These are phyloP conservation scores for Pluvialis apricaria DNA, from an alignment of 2,113 vertebrate genomes.

Conservation along the genomic window DNA sequence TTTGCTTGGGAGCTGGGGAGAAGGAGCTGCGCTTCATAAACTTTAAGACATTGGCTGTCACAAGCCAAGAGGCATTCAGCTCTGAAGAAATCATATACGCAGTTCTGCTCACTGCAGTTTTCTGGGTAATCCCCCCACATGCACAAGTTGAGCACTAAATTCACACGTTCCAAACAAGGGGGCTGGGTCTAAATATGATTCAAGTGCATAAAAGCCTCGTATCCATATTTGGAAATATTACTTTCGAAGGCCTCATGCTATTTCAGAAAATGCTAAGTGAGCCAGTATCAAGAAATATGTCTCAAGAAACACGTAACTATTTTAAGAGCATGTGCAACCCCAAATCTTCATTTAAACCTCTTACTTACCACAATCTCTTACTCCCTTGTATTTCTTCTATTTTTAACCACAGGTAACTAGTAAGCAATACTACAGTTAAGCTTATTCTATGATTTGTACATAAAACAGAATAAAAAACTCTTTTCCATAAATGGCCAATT, in stretches of 20 bases:
- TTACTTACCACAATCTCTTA: neutral
- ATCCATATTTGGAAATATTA: slow-evolving; percentile 18
- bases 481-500: neutral
- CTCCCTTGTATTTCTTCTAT: neutral
- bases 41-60: neutral
- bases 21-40: neutral
- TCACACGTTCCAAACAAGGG: neutral
- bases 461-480: neutral
- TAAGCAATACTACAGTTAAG: neutral
- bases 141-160: neutral
- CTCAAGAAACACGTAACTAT: neutral
- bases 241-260: neutral
- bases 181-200: neutral
- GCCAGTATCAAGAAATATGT: neutral
- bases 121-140: neutral
- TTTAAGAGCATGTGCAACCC: neutral
- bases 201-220: neutral
- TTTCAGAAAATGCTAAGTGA: neutral
- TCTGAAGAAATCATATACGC: neutral
- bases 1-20: neutral
- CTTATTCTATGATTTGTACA: neutral
- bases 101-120: neutral
- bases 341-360: neutral
- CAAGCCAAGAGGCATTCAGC: neutral
- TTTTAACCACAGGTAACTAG: neutral